Evolutionary conservation across 2,113 vertebrate species (phyloP), one percentile per base, ranked within the genome.

Genomic region (Takifugu bimaculatus): DNA sequence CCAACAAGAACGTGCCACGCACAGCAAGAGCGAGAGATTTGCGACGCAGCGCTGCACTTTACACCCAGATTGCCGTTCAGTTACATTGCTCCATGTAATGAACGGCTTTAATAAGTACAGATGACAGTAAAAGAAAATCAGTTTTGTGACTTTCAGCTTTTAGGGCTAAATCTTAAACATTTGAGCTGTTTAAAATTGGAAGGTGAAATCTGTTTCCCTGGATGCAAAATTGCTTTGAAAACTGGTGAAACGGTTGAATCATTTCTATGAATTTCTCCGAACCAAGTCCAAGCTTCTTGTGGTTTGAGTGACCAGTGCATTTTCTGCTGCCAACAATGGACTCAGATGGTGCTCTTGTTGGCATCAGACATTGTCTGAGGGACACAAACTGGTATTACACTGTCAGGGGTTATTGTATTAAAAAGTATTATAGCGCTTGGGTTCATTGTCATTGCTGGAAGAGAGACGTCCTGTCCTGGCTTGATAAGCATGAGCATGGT

Each of bases 1-100:
- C 20, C 72, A 60, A 63, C 14, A 59, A 57, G 71, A 78, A 64
- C 64, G 71, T 44, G 35, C 11, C 44, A 50, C 29, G 13, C 29
- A 55, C 45, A 54, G 60, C 54, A 43, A 49, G 35, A 20, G 20
- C 20, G 20, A 20, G 20, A 20, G 20, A 20, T 20, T 20, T 20
- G 20, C 20, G 20, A 20, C 20, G 20, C 20, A 20, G 20, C 20
- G 20, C 20, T 20, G 20, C 20, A 20, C 20, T 43, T 43, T 12
- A 6, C 12, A 6, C 42, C 12, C 12, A 43, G 5, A 6, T 43
- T 43, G 5, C 42, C 12, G 5, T 43, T 43, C 42, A 43, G n/a
- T 43, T 43, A 6, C 12, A 43, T 43, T 43, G 20, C 12, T 43
- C 1, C 42, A 58, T 26, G 5, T 52, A 57, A 64, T 50, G n/a